phyloP scores from a whole-genome alignment of 2,888 invertebrate species.

The Cremastinae sp. region DNA sequence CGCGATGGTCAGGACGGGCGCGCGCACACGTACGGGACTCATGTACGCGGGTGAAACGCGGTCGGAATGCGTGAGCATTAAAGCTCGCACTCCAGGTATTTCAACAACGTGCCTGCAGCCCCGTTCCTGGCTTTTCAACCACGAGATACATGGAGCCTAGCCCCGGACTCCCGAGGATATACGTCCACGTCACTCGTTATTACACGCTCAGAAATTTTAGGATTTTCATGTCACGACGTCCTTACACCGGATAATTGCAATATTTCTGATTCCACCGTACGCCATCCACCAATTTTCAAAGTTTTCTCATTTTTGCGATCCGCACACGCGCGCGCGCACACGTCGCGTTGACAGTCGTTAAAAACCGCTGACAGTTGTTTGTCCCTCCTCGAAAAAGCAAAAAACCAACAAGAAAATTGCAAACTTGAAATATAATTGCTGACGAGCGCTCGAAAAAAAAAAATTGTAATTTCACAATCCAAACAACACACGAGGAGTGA shows the following conservation, averaged over 20 bases:
- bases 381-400: too few species aligned
- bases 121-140: slow-evolving; percentile 24
- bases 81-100: slow-evolving; percentile 56
- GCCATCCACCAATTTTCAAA: not conserved
- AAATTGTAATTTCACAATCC: too few species aligned
- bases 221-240: slow-evolving; percentile 38
- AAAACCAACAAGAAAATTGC: too few species aligned
- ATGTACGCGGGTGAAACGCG: slow-evolving; percentile 60
- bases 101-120: slow-evolving; percentile 35
- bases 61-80: slow-evolving; percentile 66
- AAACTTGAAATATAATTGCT: too few species aligned
- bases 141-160: not conserved
- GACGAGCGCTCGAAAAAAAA: too few species aligned
- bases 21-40: not conserved
- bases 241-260: slow-evolving; percentile 26
- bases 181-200: slow-evolving; percentile 50
- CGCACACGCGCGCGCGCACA: not conserved
- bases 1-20: slow-evolving; percentile 25
- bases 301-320: not conserved
- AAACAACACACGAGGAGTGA: too few species aligned
- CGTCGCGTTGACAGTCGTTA: too few species aligned
- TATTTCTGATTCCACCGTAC: slow-evolving; percentile 15
- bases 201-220: slow-evolving; percentile 38
- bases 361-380: too few species aligned
- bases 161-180: slow-evolving; percentile 34